Percentiles rank a stretch among this genome's conserved stretches.
Evolutionary conservation across 1,140 invertebrate genomes (phyloP).

Genomic region (Ips nitidus): DNA sequence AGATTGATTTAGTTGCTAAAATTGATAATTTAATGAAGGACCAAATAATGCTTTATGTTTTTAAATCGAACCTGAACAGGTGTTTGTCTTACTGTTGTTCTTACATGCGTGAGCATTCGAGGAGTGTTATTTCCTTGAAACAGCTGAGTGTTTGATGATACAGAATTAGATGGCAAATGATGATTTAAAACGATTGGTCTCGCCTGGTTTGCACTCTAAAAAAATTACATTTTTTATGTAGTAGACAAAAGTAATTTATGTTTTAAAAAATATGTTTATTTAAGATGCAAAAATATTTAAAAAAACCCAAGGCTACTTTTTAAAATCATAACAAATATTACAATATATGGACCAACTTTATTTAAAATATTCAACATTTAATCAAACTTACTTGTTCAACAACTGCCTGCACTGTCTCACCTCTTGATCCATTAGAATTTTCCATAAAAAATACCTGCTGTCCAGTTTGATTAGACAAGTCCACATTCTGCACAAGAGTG

Average conservation of each 20-base stretch:
- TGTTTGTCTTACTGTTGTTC: not conserved
- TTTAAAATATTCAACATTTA: not conserved
- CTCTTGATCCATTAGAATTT: constrained; percentile 12
- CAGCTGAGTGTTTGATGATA: not conserved
- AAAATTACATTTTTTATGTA: not conserved
- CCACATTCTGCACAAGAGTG: constrained; percentile 9
- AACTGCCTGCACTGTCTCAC: constrained; percentile 19
- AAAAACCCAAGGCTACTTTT: not conserved
- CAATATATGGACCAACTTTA: too few relatives aligned
- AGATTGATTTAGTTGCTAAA: not conserved
- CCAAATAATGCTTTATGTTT: too few relatives aligned
- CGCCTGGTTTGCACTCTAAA: constrained; percentile 21
- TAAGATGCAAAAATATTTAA: not conserved
- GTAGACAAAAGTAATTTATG: too few relatives aligned
- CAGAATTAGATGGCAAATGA: constrained; percentile 14
- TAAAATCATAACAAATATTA: too few relatives aligned
- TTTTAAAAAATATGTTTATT: too few relatives aligned
- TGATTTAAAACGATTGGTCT: constrained; percentile 45
- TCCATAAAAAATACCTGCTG: constrained; percentile 33
- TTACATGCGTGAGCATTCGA: constrained; percentile 8
- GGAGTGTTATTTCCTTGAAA: not conserved
- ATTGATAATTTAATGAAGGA: not conserved
- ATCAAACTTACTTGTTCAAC: constrained; percentile 20
- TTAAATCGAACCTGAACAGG: constrained; percentile 7
- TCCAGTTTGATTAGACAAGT: constrained; percentile 14